These are phyloP conservation scores for Gasteruption jaculator DNA, from an alignment of 2,888 invertebrate species.

Conservation along the genomic window DNA sequence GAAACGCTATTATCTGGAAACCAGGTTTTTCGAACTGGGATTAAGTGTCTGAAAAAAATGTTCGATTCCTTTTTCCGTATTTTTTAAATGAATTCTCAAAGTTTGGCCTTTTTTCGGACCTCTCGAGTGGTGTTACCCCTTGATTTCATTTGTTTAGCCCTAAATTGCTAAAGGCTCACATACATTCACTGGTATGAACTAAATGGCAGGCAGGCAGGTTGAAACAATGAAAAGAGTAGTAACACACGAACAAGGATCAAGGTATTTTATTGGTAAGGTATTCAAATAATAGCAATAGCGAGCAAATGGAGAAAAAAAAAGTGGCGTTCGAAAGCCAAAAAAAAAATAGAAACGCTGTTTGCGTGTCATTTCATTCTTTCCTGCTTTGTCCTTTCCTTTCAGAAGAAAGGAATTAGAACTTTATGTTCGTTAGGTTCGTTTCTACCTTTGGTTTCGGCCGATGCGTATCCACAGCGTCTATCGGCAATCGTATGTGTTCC, in stretches of 20 bases:
- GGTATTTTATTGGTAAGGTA: conserved; percentile 30
- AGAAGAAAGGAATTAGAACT: conserved; percentile 18
- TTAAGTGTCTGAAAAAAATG: too few species aligned
- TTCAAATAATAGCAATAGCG: conserved; percentile 19
- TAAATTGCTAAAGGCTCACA: too few species aligned
- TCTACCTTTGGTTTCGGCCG: conserved; percentile 81
- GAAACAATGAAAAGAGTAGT: too few species aligned
- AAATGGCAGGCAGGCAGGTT: too few species aligned
- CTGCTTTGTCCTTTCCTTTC: conserved; percentile 14
- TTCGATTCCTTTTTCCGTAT: too few species aligned
- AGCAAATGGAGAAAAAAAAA: conserved; percentile 11
- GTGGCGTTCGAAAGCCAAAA: conserved; percentile 1
- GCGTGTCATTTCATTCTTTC: conserved; percentile 7
- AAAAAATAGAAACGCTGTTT: conserved; percentile 9
- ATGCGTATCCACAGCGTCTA: conserved; percentile 96
- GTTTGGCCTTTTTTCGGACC: too few species aligned
- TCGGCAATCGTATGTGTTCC: conserved; percentile 86
- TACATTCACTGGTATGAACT: too few species aligned
- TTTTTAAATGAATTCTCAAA: too few species aligned
- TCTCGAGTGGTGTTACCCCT: too few species aligned
- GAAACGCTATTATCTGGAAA: too few species aligned
- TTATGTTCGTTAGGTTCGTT: conserved; percentile 34
- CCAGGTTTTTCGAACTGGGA: conserved; percentile 2
- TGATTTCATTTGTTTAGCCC: too few species aligned
- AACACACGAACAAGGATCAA: too few species aligned